Conservation (phyloP, 92 coral and sea anemone species). For the Micromussa lordhowensis region DNA sequence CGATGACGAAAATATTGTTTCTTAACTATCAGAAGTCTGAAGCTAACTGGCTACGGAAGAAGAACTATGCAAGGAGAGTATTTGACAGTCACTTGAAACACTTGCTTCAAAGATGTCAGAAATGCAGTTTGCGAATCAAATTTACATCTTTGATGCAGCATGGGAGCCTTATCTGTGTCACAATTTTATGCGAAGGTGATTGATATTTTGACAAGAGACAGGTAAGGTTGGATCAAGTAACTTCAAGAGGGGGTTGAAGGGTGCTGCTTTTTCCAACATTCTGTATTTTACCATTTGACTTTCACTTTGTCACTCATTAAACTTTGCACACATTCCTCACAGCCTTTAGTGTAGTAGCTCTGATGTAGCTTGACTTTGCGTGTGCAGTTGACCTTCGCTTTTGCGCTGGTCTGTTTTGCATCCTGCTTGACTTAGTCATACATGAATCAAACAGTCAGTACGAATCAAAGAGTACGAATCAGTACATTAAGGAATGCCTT, state of each 20-base stretch:
- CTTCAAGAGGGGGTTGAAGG: background rate
- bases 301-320: too few relatives aligned
- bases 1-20: background rate
- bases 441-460: too few relatives aligned
- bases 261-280: background rate
- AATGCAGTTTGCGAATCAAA: conserved; percentile 2
- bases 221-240: background rate
- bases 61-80: conserved; percentile 8
- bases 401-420: too few relatives aligned
- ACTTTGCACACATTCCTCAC: too few relatives aligned
- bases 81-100: conserved; percentile 2
- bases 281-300: background rate
- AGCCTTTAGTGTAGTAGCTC: too few relatives aligned
- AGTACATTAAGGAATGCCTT: too few relatives aligned
- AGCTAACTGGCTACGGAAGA: conserved; percentile 13
- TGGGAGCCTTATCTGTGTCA: conserved; percentile 14
- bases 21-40: background rate
- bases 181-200: background rate
- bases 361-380: too few relatives aligned
- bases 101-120: conserved; percentile 12
- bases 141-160: conserved; percentile 1
- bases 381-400: too few relatives aligned
- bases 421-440: too few relatives aligned
- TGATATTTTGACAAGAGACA: conserved; percentile 28
- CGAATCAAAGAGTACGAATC: too few relatives aligned